Conservation (phyloP, 2,113 vertebrate genomes). For the Cathartes aura region DNA sequence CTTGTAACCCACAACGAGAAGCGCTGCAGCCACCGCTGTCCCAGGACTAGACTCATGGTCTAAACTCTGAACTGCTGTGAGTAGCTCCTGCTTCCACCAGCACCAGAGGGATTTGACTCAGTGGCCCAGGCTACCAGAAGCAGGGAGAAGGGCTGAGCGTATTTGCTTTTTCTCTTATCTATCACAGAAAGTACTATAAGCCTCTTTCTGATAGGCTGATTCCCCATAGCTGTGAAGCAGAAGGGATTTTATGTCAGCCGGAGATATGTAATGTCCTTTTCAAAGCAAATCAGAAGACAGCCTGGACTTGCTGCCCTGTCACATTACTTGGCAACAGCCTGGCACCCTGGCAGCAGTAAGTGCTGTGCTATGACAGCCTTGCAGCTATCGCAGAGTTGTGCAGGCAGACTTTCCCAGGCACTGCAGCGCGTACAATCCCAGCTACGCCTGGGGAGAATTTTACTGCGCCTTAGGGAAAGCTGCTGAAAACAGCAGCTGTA, state of each 20-base stretch:
- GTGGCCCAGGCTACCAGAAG: background rate
- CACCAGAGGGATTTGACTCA: background rate
- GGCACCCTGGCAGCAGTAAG: background rate
- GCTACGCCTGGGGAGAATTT: background rate
- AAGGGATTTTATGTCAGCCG: slow-evolving; percentile 21
- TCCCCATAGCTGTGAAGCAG: background rate
- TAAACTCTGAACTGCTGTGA: background rate
- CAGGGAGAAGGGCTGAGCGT: background rate
- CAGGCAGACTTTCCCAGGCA: background rate
- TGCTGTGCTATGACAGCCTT: background rate
- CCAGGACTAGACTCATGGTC: background rate
- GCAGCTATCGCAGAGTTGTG: background rate
- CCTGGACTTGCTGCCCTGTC: slow-evolving; percentile 26
- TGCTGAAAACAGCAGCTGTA: background rate
- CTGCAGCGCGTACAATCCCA: background rate
- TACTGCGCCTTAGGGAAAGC: background rate
- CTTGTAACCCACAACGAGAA: background rate
- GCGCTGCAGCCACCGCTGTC: background rate
- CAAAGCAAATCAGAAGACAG: slow-evolving; percentile 56
- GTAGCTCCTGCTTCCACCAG: background rate
- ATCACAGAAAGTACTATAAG: background rate
- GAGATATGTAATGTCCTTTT: background rate
- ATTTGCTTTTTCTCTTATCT: background rate
- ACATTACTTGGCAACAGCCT: slow-evolving; percentile 48
- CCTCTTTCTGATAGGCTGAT: background rate